Evolutionary conservation across 2,888 invertebrate genomes (phyloP), one percentile per base, ranked within the genome.

Genomic region (Sinopyrophorus schimmeli): DNA sequence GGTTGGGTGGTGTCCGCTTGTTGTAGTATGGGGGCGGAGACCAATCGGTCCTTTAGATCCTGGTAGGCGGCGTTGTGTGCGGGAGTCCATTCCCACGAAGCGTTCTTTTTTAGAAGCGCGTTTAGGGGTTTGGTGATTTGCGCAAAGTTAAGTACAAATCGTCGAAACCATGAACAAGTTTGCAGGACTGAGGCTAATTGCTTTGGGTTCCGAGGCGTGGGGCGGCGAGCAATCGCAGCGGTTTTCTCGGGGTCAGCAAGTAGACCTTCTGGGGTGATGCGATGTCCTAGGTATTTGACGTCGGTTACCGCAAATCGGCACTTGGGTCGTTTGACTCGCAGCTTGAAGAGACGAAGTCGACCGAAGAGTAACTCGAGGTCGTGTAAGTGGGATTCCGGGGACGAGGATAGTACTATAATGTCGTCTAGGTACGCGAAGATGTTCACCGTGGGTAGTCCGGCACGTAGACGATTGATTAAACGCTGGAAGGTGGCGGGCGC

Each of bases 341-440:
- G 46, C 20, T 54, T 49, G 20, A 54, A 61, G 14, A 43, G 9
- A 24, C 31, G 14, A 18, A 61, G 21, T 11, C 49, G 28, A 5
- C 40, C 9, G 34, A 63, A 58, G 3, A 58, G 43, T 20, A 5
- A n/a, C 17, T 31, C n/a, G 6, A 64, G 40, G 32, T 62, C 58
- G 6, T 24, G 14, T 3, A 61, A 2, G 41, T 64, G 61, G 31
- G 59, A 32, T 4, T 62, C 53, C 32, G 60, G 60, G 1, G 43
- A 34, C 2, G 39, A 5, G 7, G 58, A 60, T 11, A 61, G 6
- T 1, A 64, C 15, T 6, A 65, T 61, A 2, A 64, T 20, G 26
- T 66, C 62, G 21, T 64, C 62, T 4, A 64, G 42, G 34, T 64
- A 65, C 1, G 41, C 56, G 17, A 31, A 2, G n/a, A n/a, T n/a